These are phyloP conservation scores for Volucella inflata DNA, from an alignment of 2,888 invertebrate species.

Conservation along the genomic window DNA sequence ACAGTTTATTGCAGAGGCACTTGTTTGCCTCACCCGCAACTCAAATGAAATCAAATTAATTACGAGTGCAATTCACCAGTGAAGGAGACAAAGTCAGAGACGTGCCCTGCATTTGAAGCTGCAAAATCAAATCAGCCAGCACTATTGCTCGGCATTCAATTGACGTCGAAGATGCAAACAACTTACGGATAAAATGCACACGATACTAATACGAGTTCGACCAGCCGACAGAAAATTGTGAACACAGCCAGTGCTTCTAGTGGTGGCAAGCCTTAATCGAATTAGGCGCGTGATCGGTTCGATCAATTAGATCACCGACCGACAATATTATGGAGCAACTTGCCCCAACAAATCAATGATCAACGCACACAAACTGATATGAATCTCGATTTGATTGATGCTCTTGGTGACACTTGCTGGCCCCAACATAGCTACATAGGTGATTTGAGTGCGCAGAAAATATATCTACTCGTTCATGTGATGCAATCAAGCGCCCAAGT, in stretches of 20 bases:
- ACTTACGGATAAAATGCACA: slow-evolving; percentile 5
- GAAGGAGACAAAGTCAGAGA: background rate
- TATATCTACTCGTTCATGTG: background rate
- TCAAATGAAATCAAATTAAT: slow-evolving; percentile 32
- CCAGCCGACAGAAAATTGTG: background rate
- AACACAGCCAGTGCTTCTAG: no score
- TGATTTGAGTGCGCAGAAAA: slow-evolving; percentile 2
- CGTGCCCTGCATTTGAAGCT: slow-evolving; percentile 29
- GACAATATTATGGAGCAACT: slow-evolving; percentile 3
- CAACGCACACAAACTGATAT: slow-evolving; percentile 7
- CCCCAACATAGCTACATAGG: slow-evolving; percentile 16
- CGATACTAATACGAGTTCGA: slow-evolving; percentile 6
- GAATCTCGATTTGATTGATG: slow-evolving; percentile 44
- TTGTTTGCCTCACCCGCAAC: slow-evolving; percentile 10
- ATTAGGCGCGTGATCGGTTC: slow-evolving; percentile 57
- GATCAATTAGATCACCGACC: slow-evolving; percentile 53
- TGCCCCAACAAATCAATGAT: slow-evolving; percentile 1
- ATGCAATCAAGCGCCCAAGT: slow-evolving; percentile 8
- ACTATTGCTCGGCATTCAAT: slow-evolving; percentile 17
- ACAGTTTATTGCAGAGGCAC: slow-evolving; percentile 26
- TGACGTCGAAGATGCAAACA: slow-evolving; percentile 50
- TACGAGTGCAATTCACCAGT: slow-evolving; percentile 17
- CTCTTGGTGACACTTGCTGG: slow-evolving; percentile 28
- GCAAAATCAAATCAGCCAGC: slow-evolving; percentile 13
- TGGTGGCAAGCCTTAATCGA: slow-evolving; percentile 41